A percentile compares a stretch with the other conserved stretches of the same genome.
These are phyloP conservation scores for Ophraella communa DNA, from an alignment of 2,888 invertebrate species.

Conservation along the genomic window DNA sequence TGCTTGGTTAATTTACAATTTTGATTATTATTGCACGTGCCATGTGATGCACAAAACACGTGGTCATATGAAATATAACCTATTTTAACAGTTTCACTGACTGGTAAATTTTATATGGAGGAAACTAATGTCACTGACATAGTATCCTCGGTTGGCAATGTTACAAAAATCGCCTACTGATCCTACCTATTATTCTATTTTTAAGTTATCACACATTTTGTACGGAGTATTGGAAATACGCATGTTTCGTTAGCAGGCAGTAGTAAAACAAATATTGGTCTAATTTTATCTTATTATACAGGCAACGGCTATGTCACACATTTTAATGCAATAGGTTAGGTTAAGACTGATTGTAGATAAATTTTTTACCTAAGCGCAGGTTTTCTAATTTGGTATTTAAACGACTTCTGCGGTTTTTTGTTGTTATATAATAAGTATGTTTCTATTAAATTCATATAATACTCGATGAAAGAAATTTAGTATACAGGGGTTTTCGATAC, in stretches of 20 bases:
- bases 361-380: too few species aligned
- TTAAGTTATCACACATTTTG: neutral
- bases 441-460: too few species aligned
- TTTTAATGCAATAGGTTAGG: neutral
- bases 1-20: neutral
- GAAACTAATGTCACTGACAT: neutral
- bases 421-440: too few species aligned
- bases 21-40: neutral
- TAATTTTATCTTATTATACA: slow-evolving; percentile 3
- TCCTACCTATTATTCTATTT: slow-evolving; percentile 5
- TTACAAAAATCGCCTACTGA: slow-evolving; percentile 6
- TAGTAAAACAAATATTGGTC: neutral
- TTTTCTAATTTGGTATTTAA: too few species aligned
- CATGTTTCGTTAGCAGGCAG: neutral
- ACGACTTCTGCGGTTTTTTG: too few species aligned
- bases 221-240: neutral
- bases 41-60: neutral
- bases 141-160: slow-evolving; percentile 2
- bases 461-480: too few species aligned
- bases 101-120: neutral
- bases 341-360: neutral
- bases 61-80: neutral
- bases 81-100: neutral
- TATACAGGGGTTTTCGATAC: too few species aligned
- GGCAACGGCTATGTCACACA: neutral